A percentile compares a stretch with the other conserved stretches of the same genome.
Conservation (phyloP, 1,140 invertebrate species). For the Oedothorax gibbosus region DNA sequence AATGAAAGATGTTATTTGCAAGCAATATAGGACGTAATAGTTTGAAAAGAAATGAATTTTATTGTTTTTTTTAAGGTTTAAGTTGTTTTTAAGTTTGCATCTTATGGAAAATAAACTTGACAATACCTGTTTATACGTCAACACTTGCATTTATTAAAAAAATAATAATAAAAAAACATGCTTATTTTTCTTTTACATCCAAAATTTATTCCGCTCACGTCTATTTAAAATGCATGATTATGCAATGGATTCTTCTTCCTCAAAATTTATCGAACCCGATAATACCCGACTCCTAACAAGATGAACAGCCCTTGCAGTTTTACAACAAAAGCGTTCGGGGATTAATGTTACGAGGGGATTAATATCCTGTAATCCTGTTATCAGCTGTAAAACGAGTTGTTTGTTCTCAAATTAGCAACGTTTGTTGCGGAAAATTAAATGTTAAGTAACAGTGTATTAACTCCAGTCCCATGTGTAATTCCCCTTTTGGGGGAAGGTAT, state of each 20-base stretch:
- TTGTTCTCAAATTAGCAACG: slow-evolving; percentile 43
- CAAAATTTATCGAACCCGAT: slow-evolving; percentile 32
- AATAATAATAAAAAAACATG: too few species aligned
- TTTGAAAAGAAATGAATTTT: too few species aligned
- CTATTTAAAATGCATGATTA: slow-evolving; percentile 42
- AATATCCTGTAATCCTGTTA: slow-evolving; percentile 56
- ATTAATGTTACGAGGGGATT: slow-evolving; percentile 38
- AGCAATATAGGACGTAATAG: too few species aligned
- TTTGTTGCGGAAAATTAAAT: slow-evolving; percentile 47
- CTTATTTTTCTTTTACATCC: too few species aligned
- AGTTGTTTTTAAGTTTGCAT: too few species aligned
- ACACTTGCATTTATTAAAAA: too few species aligned
- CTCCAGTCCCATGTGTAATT: background rate
- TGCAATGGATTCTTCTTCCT: slow-evolving; percentile 28
- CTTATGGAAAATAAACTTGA: too few species aligned
- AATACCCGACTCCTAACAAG: slow-evolving; percentile 28
- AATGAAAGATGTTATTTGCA: too few species aligned
- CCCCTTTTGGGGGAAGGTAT: too few species aligned
- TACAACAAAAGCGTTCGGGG: slow-evolving; percentile 39
- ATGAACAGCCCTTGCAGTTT: slow-evolving; percentile 42
- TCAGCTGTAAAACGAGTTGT: slow-evolving; percentile 40
- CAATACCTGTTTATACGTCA: too few species aligned
- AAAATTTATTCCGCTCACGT: background rate
- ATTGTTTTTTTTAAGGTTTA: too few species aligned
- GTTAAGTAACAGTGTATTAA: slow-evolving; percentile 40